Evolutionary conservation across 2,888 invertebrate genomes (phyloP).

Genomic region (Sminthurinus aureus): DNA sequence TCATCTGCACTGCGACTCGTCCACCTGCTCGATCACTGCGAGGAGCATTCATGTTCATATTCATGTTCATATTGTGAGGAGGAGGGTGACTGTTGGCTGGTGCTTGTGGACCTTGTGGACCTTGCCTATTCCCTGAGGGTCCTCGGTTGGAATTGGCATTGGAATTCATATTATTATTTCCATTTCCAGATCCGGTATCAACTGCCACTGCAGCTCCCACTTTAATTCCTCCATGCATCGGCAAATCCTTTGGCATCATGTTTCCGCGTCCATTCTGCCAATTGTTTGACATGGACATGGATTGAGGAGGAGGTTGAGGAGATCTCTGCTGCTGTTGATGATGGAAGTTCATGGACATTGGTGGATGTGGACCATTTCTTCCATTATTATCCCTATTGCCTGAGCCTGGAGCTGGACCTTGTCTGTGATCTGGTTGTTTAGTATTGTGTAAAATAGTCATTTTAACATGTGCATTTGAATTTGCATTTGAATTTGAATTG

Average conservation of each 20-base stretch:
- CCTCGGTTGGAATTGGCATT: not conserved
- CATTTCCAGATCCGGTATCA: not conserved
- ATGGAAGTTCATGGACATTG: not conserved
- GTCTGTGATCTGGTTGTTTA: slow-evolving; percentile 1
- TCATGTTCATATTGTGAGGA: not conserved
- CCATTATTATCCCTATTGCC: not conserved
- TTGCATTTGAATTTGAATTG: not conserved
- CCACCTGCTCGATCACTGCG: slow-evolving; percentile 26
- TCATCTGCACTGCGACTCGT: not conserved
- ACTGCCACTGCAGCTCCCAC: not conserved
- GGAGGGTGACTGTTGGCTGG: not conserved
- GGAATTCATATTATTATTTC: not conserved
- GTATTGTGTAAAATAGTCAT: not conserved
- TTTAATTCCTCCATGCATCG: not conserved
- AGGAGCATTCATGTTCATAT: not conserved
- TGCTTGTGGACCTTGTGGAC: slow-evolving; percentile 22
- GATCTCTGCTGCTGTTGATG: not conserved
- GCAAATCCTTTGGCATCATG: not conserved
- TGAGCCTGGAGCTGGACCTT: not conserved
- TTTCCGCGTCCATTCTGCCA: slow-evolving; percentile 21
- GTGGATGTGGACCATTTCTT: not conserved
- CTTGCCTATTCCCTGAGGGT: slow-evolving; percentile 5
- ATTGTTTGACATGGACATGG: not conserved
- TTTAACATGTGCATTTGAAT: too few relatives aligned
- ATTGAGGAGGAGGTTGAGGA: not conserved